Evolutionary conservation across 1,140 invertebrate species (phyloP), one percentile per base, ranked within the genome.

Genomic region (Onthophagus taurus): DNA sequence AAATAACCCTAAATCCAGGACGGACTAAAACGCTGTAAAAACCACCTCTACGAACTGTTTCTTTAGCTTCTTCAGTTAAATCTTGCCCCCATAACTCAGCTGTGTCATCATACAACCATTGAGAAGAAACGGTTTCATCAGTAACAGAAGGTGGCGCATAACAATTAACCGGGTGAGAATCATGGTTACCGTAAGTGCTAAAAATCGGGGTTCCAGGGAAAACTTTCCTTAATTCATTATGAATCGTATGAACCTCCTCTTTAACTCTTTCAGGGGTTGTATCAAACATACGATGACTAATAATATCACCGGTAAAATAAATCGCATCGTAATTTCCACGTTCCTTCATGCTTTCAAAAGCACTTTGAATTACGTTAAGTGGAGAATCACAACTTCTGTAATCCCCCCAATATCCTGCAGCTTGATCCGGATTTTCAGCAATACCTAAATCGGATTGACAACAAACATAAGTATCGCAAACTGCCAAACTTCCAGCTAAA

Each of bases 281-380:
- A 52, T 82, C 78, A 86, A 86, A 92, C 12, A 88, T 70, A 54
- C 80, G 78, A 57, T 93, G 89, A 46, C 86, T 77, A 33, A 89
- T 77, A 2, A 87, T 70, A 56, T 92, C 89, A 3, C 89, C 89
- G 11, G 88, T 88, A 65, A 86, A 88, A 52, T 88, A 82, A 44
- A 91, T 71, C 17, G 76, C 74, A 44, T 87, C 81, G 38, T 29
- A 7, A 7, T 29, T 29, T 29, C 7, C 24, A 29, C 24, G 24
- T 29, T 29, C 24, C 55, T 64, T 79, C 77, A 52, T 81, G 72
- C 4, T 63, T 30, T 75, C 62, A 36, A 82, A 59, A 14, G 71
- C 65, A 53, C 83, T 72, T 18, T 77, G 68, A 17, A 84, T 70
- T 0, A 78, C 65, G 57, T 77, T 72, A 65, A 74, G 69, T 0